These are phyloP conservation scores for Malacoctenus gilli DNA, from an alignment of 2,797 vertebrate genomes.

Conservation along the genomic window DNA sequence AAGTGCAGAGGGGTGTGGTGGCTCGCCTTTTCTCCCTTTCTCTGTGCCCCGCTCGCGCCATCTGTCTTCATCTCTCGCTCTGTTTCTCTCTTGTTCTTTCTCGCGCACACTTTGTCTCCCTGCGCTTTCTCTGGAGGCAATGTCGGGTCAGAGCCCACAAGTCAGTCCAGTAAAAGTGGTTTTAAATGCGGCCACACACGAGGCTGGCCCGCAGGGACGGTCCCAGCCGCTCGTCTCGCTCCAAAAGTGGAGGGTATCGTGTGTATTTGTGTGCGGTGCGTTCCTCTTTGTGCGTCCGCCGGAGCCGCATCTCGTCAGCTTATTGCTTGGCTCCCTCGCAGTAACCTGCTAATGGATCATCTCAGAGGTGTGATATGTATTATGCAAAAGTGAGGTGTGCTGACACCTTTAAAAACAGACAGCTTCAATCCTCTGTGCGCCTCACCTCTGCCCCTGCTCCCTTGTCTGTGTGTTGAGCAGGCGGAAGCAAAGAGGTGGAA, in stretches of 20 bases:
- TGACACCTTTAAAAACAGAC: conserved; percentile 80
- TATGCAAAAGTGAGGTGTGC: conserved; percentile 80
- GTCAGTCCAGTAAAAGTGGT: conserved; percentile 59
- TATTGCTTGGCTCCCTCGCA: conserved; percentile 65
- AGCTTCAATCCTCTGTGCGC: conserved; percentile 63
- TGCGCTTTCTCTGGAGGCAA: conserved; percentile 43
- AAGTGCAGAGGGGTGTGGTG: conserved; percentile 66
- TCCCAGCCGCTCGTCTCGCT: conserved; percentile 50
- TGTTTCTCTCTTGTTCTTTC: conserved; percentile 39
- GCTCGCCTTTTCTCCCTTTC: conserved; percentile 49
- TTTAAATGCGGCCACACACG: conserved; percentile 59
- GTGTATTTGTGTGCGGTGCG: conserved; percentile 35
- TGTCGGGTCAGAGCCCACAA: conserved; percentile 42
- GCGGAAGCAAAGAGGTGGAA: conserved; percentile 61
- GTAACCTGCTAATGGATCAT: conserved; percentile 83
- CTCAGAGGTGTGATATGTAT: conserved; percentile 82
- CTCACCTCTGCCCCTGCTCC: conserved; percentile 58
- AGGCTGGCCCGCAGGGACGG: conserved; percentile 46
- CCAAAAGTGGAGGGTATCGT: conserved; percentile 44
- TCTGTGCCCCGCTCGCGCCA: conserved; percentile 28
- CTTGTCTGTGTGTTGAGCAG: conserved; percentile 55
- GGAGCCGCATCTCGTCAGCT: conserved; percentile 60
- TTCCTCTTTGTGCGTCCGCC: conserved; percentile 36
- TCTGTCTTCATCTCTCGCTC: conserved; percentile 40
- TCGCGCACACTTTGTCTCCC: conserved; percentile 51